Conservation (phyloP, 2,888 invertebrate species). For the Meganola albula region DNA sequence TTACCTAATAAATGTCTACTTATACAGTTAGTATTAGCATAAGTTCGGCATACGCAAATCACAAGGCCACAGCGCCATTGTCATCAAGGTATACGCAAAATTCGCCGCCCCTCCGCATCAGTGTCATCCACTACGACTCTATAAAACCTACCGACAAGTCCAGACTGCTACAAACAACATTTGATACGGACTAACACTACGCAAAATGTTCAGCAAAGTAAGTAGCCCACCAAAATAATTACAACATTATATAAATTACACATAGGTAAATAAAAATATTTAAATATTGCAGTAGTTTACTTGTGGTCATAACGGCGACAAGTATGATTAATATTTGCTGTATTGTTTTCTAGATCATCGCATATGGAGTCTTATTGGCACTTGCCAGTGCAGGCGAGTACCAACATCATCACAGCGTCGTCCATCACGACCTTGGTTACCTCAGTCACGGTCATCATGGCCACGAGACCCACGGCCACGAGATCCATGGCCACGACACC, state of each 20-base stretch:
- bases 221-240: constrained; percentile 31
- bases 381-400: constrained; percentile 67
- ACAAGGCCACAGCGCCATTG: constrained; percentile 17
- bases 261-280: no score
- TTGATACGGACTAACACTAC: constrained; percentile 17
- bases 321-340: no score
- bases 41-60: constrained; percentile 10
- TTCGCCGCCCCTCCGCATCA: constrained; percentile 14
- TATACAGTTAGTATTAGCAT: no score
- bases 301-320: no score
- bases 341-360: constrained; percentile 59
- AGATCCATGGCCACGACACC: no score
- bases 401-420: constrained; percentile 44
- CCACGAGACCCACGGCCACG: no score
- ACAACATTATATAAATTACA: no score
- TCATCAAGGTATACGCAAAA: constrained; percentile 26
- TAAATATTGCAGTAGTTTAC: no score
- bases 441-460: no score
- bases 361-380: constrained; percentile 55
- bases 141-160: constrained; percentile 35
- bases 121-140: constrained; percentile 2
- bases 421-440: constrained; percentile 56
- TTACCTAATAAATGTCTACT: no score
- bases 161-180: constrained; percentile 34
- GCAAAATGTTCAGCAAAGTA: constrained; percentile 58